These are phyloP conservation scores for Chalcis sispes DNA, from an alignment of 2,888 invertebrate species.

Conservation along the genomic window DNA sequence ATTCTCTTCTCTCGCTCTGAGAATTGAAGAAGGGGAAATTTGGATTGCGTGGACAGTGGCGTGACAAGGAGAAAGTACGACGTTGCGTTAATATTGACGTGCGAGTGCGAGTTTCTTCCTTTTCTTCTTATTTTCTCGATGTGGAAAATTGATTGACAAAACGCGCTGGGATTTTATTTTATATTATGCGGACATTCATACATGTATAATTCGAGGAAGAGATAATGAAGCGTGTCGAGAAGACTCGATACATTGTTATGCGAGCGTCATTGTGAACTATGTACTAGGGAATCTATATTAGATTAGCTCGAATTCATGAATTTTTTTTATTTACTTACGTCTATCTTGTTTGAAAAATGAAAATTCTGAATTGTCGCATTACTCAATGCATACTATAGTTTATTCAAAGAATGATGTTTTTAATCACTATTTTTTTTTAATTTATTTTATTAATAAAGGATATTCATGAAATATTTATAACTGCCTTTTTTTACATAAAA, in stretches of 20 bases:
- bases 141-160: conserved; percentile 47
- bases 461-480: too few relatives aligned
- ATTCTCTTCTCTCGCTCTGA: neutral
- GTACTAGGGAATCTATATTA: neutral
- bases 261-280: neutral
- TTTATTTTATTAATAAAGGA: too few relatives aligned
- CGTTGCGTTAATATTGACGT: conserved; percentile 53
- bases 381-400: neutral
- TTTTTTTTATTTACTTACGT: conserved; percentile 9
- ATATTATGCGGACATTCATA: neutral
- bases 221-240: conserved; percentile 43
- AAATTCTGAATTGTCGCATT: neutral
- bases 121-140: conserved; percentile 5
- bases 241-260: neutral
- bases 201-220: conserved; percentile 40
- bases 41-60: conserved; percentile 29
- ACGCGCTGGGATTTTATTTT: conserved; percentile 37
- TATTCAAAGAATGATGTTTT: too few relatives aligned
- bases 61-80: conserved; percentile 20
- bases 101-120: conserved; percentile 28
- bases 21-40: neutral
- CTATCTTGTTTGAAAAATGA: conserved; percentile 10
- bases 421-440: too few relatives aligned
- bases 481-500: too few relatives aligned
- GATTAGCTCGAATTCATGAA: conserved; percentile 17